Conservation (phyloP, 2,113 vertebrate species). For the Cheirogaleus medius region DNA sequence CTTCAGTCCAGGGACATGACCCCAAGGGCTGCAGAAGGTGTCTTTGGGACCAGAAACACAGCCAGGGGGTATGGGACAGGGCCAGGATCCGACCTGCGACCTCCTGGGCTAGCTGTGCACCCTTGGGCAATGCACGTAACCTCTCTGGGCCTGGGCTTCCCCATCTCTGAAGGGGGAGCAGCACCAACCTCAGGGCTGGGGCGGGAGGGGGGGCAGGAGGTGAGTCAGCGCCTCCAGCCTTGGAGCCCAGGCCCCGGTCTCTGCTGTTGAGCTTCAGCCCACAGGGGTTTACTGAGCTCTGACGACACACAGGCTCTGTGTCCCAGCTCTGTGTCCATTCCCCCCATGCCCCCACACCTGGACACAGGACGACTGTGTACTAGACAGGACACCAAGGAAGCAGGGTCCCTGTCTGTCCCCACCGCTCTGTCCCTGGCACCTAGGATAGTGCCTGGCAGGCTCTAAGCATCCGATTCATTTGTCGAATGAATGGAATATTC, state of each 20-base stretch:
- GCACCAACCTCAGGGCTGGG: background rate
- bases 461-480: background rate
- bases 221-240: background rate
- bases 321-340: rapidly evolving
- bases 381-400: rapidly evolving
- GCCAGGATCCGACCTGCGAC: background rate
- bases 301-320: rapidly evolving
- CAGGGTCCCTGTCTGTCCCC: background rate
- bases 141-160: background rate
- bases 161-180: background rate
- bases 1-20: background rate
- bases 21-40: background rate
- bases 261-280: background rate
- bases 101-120: background rate
- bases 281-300: background rate
- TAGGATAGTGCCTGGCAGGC: background rate
- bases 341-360: background rate
- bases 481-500: background rate
- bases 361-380: too few species aligned
- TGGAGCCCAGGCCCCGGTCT: rapidly evolving
- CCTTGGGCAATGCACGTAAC: background rate
- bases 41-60: background rate
- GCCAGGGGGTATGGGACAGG: background rate
- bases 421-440: background rate
- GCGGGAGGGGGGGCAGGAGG: background rate